Base-by-base conservation (phyloP, 2,797 vertebrate species). In the Champsocephalus esox region DNA sequence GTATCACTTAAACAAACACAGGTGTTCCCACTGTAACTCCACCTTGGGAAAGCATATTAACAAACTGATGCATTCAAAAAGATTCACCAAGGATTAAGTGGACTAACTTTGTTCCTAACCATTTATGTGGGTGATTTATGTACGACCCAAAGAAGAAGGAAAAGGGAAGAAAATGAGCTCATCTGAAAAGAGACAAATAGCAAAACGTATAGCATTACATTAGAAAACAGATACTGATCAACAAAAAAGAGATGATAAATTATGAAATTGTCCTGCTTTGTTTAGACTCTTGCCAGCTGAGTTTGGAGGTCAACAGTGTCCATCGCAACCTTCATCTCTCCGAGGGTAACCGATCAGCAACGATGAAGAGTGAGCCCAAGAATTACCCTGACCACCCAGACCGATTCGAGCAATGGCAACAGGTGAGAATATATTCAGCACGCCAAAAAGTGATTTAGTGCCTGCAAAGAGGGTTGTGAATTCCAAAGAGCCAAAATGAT, bases 391-490 rank as follows among this genome's bases (percentile, higher is more conserved):
- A 93, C 2, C 92, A 96, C 69, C 89, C 90, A 0, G 93, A 95
- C 0, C 82, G 95, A 49, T 96, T 95, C 8, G 90, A 95, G 66
- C 90, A 93, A 83, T 96, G 95, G 95, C 95, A 95, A 80, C 95
- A 96, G 88, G 93, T 94, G 54, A 87, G 83, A 34, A 54, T 70
- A 65, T 52, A 65, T 49, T 58, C n/a, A 24, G 9, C 7, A 24
- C 4, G 0, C 1, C 28, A 38, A 9, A 3, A 16, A 32, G 11
- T 52, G 0, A 49, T 34, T 51, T 48, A 21, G 11, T 68, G 10
- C 10, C 12, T 57, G 46, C 34, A 51, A 11, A 49, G 16, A 41
- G 1, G 41, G 13, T 13, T 70, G 0, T 32, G 9, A 67, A 57
- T 32, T 34, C 9, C n/a, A 17, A 17, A n/a, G 46, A 55, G 14